Conservation (phyloP, 2,797 vertebrate genomes). For the Enteromius treurensis region DNA sequence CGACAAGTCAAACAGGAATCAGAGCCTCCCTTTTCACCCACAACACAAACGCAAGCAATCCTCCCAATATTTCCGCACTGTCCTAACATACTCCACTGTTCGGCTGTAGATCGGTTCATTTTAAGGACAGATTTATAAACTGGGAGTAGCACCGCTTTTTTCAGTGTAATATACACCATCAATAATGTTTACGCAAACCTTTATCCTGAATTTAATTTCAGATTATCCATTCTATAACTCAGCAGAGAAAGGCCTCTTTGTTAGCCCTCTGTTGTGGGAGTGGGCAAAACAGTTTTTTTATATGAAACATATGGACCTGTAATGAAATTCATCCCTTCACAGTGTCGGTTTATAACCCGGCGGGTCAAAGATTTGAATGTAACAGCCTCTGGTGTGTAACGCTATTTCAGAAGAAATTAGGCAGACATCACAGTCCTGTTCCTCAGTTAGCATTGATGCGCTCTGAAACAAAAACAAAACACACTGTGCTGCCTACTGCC, state of each 20-base stretch:
- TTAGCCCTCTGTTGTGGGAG: conserved; percentile 18
- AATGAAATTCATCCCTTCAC: conserved; percentile 41
- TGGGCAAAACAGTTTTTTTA: conserved; percentile 21
- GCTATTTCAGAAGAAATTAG: background rate
- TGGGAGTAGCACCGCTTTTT: conserved; percentile 23
- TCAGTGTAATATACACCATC: conserved; percentile 35
- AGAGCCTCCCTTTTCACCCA: conserved; percentile 46
- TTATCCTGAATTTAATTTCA: conserved; percentile 44
- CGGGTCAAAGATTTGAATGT: conserved; percentile 26
- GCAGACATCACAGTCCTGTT: background rate
- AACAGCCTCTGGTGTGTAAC: background rate
- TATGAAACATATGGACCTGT: conserved; percentile 55
- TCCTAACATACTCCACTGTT: background rate
- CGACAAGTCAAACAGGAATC: conserved; percentile 49
- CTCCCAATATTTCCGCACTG: background rate
- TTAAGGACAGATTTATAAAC: conserved; percentile 41
- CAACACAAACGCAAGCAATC: conserved; percentile 40
- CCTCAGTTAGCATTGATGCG: background rate
- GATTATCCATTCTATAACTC: background rate
- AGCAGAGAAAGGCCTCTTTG: conserved; percentile 29
- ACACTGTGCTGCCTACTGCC: background rate
- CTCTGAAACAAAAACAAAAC: background rate
- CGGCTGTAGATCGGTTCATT: conserved; percentile 31
- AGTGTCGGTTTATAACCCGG: conserved; percentile 6
- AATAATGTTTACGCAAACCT: conserved; percentile 51